Conservation (phyloP, 2,888 invertebrate species). For the Itoplectis maculator region DNA sequence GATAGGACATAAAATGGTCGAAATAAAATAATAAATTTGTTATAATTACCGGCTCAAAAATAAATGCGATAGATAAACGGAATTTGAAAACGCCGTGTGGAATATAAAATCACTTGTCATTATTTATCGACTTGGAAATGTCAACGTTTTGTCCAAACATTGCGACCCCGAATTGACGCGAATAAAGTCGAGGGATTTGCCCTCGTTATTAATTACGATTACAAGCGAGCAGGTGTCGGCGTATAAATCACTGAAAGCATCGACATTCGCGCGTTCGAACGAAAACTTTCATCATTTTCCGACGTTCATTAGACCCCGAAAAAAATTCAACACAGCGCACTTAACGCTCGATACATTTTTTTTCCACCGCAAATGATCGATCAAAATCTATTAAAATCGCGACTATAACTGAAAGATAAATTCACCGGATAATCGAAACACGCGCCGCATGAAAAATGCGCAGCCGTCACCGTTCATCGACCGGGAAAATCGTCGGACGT, state of each 20-base stretch:
- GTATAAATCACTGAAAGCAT: too few species aligned
- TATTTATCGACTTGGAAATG: background rate
- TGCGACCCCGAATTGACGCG: background rate
- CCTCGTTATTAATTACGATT: too few species aligned
- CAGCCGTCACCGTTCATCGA: background rate
- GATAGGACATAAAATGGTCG: too few species aligned
- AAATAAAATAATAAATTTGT: background rate
- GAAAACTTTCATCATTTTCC: too few species aligned
- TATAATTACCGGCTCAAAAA: background rate
- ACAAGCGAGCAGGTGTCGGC: too few species aligned
- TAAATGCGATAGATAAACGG: background rate
- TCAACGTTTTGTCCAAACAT: background rate
- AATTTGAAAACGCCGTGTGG: background rate
- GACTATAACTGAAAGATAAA: background rate
- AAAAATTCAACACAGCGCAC: too few species aligned
- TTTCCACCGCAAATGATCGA: too few species aligned
- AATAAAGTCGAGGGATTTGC: background rate
- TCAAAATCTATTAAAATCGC: too few species aligned
- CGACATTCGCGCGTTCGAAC: too few species aligned
- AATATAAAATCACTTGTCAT: background rate
- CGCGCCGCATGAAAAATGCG: background rate
- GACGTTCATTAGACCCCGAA: too few species aligned
- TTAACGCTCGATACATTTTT: too few species aligned
- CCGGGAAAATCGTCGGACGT: background rate
- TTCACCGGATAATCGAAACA: background rate